Conservation (phyloP, 2,888 invertebrate genomes). For the Ganaspis brasiliensis region DNA sequence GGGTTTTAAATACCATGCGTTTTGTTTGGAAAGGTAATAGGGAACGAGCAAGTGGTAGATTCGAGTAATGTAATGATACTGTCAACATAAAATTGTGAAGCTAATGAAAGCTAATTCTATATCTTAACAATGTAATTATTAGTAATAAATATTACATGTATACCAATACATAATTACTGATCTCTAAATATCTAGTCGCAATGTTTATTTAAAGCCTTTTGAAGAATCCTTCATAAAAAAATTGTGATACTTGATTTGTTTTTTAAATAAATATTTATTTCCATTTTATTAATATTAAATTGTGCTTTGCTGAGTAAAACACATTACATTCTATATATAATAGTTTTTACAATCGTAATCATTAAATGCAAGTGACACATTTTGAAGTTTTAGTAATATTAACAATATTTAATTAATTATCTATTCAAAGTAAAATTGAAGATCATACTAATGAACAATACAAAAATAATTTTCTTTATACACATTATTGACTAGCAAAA, state of each 20-base stretch:
- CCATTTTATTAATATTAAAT: not conserved
- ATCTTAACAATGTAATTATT: conserved; percentile 24
- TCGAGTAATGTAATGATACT: conserved; percentile 5
- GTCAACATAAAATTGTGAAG: conserved; percentile 1
- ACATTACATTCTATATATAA: not conserved
- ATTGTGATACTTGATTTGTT: not conserved
- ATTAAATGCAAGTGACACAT: conserved; percentile 2
- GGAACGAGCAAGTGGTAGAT: conserved; percentile 1
- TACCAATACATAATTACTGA: not conserved
- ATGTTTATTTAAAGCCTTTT: not conserved
- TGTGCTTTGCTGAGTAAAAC: not conserved
- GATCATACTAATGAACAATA: not conserved
- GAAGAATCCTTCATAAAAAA: too few relatives aligned
- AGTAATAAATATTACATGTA: conserved; percentile 25
- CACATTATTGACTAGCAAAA: conserved; percentile 22
- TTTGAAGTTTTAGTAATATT: not conserved
- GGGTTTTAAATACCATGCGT: not conserved
- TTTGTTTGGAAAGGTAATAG: not conserved
- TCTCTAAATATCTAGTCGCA: not conserved
- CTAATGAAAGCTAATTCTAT: conserved; percentile 1
- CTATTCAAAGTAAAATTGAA: not conserved
- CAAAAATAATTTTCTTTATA: conserved; percentile 24
- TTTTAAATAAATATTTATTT: not conserved
- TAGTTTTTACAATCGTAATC: not conserved
- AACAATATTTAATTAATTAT: not conserved